Evolutionary conservation across 2,113 vertebrate species (phyloP).

Genomic region (Ivindomyrus marchei): DNA sequence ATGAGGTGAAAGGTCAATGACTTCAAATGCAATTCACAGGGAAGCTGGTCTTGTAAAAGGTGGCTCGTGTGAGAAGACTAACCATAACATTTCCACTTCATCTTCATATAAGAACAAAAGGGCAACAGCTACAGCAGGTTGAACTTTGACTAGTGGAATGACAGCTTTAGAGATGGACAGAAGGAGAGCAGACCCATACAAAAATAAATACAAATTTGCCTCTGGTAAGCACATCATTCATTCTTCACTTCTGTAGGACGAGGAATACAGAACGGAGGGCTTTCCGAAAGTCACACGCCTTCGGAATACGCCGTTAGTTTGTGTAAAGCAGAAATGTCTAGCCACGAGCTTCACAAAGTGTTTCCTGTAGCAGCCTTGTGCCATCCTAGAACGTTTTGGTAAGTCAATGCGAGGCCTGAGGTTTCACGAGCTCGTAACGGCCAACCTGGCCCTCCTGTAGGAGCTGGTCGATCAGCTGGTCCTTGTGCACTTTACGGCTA

Average conservation of each 20-base stretch:
- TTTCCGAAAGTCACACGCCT: slow-evolving; percentile 30
- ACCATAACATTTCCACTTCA: not conserved
- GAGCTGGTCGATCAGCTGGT: slow-evolving; percentile 86
- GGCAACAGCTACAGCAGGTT: slow-evolving; percentile 23
- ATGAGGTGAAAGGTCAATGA: not conserved
- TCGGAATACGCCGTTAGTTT: slow-evolving; percentile 35
- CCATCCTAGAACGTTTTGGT: slow-evolving; percentile 14
- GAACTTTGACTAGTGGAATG: slow-evolving; percentile 23
- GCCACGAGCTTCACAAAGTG: slow-evolving; percentile 9
- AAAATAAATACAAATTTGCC: slow-evolving; percentile 21
- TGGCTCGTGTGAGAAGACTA: slow-evolving; percentile 12
- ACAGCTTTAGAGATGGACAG: slow-evolving; percentile 33
- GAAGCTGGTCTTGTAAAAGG: slow-evolving; percentile 10
- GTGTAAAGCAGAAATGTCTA: slow-evolving; percentile 17
- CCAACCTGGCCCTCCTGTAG: slow-evolving; percentile 93
- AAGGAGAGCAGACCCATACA: slow-evolving; percentile 30
- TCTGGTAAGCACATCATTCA: slow-evolving; percentile 28
- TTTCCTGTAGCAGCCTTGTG: slow-evolving; percentile 19
- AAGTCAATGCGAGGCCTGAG: slow-evolving; percentile 65
- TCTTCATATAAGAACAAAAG: not conserved
- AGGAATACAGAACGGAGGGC: slow-evolving; percentile 46
- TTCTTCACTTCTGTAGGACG: slow-evolving; percentile 31
- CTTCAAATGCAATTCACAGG: not conserved
- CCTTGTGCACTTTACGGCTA: slow-evolving; percentile 83
- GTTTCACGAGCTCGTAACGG: slow-evolving; percentile 88